A percentile compares a stretch with the other conserved stretches of the same genome.
phyloP scores from a whole-genome alignment of 2,113 vertebrate genomes.

The Vulpes lagopus region DNA sequence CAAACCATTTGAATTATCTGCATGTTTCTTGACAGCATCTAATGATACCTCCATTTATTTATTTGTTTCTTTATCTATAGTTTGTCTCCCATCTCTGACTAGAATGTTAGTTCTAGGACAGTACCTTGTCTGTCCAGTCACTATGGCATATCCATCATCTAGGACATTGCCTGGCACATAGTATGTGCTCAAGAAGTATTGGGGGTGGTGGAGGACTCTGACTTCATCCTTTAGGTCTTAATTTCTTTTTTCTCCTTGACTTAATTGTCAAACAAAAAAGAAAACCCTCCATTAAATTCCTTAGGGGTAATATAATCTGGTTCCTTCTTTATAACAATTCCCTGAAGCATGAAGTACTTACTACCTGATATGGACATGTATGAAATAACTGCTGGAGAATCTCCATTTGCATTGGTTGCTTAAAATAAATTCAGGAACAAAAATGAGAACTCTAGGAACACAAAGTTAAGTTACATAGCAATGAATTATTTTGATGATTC shows the following conservation, averaged over 20 bases:
- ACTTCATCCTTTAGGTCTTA: conserved; percentile 4
- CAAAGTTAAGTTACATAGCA: conserved; percentile 48
- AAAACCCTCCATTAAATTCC: not conserved
- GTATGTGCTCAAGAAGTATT: not conserved
- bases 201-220: not conserved
- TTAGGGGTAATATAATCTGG: not conserved
- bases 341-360: not conserved
- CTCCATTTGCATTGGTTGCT: conserved; percentile 8
- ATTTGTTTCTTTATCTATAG: not conserved
- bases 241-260: conserved; percentile 49
- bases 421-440: conserved; percentile 4
- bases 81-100: not conserved
- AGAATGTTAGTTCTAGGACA: not conserved
- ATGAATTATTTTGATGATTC: conserved; percentile 47
- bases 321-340: not conserved
- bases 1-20: not conserved
- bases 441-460: conserved; percentile 4
- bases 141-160: not conserved
- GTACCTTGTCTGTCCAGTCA: not conserved
- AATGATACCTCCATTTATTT: not conserved
- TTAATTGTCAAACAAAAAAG: not conserved
- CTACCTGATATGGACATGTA: not conserved
- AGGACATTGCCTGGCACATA: not conserved
- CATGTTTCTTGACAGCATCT: not conserved
- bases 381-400: not conserved